A percentile compares a stretch with the other conserved stretches of the same genome.
phyloP scores from a whole-genome alignment of 2,797 vertebrate species.

The Oreonectes daqikongensis region DNA sequence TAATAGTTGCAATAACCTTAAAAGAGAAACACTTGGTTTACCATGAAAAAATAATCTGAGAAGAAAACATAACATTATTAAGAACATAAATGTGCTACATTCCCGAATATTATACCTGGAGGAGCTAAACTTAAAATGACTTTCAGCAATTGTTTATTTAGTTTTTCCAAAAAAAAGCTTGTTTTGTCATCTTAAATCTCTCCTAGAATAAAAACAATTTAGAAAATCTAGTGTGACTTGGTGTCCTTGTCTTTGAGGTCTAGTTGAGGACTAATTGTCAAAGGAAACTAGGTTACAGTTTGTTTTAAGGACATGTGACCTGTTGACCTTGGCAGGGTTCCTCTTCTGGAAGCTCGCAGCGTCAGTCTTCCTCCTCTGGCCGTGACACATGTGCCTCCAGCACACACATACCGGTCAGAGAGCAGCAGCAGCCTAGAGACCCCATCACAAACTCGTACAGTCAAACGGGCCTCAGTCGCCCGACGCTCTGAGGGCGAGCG shows the following conservation, averaged over 20 bases:
- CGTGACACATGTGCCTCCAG: conserved; percentile 59
- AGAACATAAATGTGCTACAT: too few relatives aligned
- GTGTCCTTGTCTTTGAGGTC: conserved; percentile 16
- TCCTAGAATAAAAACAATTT: background rate
- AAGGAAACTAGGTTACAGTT: conserved; percentile 75
- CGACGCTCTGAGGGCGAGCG: background rate
- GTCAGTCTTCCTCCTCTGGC: conserved; percentile 54
- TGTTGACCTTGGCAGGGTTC: conserved; percentile 72
- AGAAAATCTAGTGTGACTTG: conserved; percentile 59
- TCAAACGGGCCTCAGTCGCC: conserved; percentile 45
- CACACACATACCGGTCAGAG: conserved; percentile 72
- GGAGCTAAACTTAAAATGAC: too few relatives aligned
- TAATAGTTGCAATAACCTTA: too few relatives aligned
- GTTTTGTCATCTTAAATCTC: background rate
- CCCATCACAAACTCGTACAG: conserved; percentile 4
- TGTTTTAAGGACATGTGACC: conserved; percentile 77
- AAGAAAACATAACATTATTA: too few relatives aligned
- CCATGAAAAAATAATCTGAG: too few relatives aligned
- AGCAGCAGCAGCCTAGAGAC: conserved; percentile 63
- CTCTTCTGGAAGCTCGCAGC: conserved; percentile 67
- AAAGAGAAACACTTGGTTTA: too few relatives aligned
- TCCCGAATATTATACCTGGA: too few relatives aligned
- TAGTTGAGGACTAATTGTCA: conserved; percentile 42
- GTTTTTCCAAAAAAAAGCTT: too few relatives aligned
- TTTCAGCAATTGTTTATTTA: too few relatives aligned